Base-by-base conservation (phyloP, 2,888 invertebrate genomes). In the Nesidiocoris tenuis region DNA sequence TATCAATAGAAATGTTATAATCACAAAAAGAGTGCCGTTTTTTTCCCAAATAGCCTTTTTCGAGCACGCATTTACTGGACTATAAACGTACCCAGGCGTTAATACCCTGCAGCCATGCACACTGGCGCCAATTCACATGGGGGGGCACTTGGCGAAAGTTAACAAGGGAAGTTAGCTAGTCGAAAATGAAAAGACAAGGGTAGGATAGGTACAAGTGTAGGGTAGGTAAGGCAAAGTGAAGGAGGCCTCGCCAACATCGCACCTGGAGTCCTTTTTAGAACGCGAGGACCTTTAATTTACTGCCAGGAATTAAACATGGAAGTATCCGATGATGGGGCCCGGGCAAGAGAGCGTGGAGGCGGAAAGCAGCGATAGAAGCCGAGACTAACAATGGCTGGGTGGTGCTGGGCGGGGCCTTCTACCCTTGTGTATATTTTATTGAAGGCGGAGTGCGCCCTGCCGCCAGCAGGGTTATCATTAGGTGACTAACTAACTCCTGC, bases 251-350 rank as follows among this genome's bases (percentile, higher is more conserved):
- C 5, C 39, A 12, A 39, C 5, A 7, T 39, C 39, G 39, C 39
- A 39, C 39, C 39, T 39, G 39, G 39, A 39, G 39, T 3, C 39
- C 39, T 39, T 39, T 39, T 39, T 39, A 39, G 39, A 39, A 39
- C 12, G 39, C 39, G 39, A 12, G 12, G 5, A 3, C 39, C 59
- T 70, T 70, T 70, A 57, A 70, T 70, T 70, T 70, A 70, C 70
- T 70, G 70, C 25, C 23, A 59, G 70, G 70, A 70, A 70, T 70
- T 70, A 70, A 70, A 70, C 70, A 70, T 70, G 70, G 70, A 70
- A 59, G 59, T 39, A 39, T 39, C 39, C 39, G 39, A 39, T 39
- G 39, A 39, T 39, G 39, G 39, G 39, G 39, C 5, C 39, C 39
- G 3, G 5, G 12, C 39, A n/a, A n/a, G n/a, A 39, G 39, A 39